These are phyloP conservation scores for Phallusia fumigata DNA, from an alignment of 23 tunicate genomes.

Conservation along the genomic window DNA sequence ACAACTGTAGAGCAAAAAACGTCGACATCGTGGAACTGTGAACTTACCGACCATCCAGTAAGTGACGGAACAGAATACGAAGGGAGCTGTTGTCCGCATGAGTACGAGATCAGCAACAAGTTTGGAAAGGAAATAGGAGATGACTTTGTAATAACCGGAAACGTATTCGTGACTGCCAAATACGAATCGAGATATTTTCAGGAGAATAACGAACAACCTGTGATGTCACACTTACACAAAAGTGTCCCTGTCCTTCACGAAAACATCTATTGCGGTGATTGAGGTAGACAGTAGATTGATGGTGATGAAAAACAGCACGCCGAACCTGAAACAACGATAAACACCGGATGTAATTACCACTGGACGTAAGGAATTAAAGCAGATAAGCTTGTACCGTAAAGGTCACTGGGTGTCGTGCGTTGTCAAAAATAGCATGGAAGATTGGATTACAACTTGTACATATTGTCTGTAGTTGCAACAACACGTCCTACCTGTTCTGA, in stretches of 20 bases:
- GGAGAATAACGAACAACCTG: too few species aligned
- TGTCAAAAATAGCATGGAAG: too few species aligned
- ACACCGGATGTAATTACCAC: too few species aligned
- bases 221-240: slow-evolving; percentile 62
- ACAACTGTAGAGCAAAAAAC: too few species aligned
- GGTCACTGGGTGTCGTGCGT: too few species aligned
- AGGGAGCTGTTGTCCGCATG: slow-evolving; percentile 77
- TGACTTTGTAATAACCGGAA: slow-evolving; percentile 86
- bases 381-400: too few species aligned
- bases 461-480: not conserved
- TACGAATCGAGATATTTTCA: too few species aligned
- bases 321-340: too few species aligned
- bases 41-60: slow-evolving; percentile 99
- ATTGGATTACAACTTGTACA: not conserved
- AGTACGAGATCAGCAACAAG: slow-evolving; percentile 86
- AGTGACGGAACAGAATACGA: slow-evolving; percentile 69
- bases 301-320: slow-evolving; percentile 87
- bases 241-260: slow-evolving; percentile 76
- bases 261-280: slow-evolving; percentile 82
- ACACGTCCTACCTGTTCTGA: slow-evolving; percentile 53
- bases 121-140: slow-evolving; percentile 78
- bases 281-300: slow-evolving; percentile 78
- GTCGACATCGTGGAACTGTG: too few species aligned
- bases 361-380: too few species aligned
- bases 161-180: slow-evolving; percentile 59